Conservation (phyloP, 2,888 invertebrate genomes). For the Auanema freiburgensis region DNA sequence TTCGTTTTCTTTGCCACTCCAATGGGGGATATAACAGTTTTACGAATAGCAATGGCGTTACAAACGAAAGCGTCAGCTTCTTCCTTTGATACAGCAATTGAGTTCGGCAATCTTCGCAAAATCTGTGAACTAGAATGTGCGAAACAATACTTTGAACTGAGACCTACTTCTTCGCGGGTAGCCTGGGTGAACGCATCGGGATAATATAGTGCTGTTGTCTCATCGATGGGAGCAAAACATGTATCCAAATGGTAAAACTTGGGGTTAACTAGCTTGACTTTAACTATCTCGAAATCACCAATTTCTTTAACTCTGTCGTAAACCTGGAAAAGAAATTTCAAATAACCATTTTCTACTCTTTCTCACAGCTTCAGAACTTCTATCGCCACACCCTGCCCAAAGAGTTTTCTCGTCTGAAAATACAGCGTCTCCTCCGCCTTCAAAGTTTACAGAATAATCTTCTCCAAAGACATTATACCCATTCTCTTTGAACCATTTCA, state of each 20-base stretch:
- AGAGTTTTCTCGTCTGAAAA: conserved; percentile 57
- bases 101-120: conserved; percentile 52
- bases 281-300: conserved; percentile 56
- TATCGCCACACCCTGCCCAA: conserved; percentile 62
- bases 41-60: conserved; percentile 58
- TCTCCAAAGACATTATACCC: conserved; percentile 54
- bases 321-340: conserved; percentile 38
- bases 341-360: background rate
- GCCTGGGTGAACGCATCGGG: conserved; percentile 55
- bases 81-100: conserved; percentile 57
- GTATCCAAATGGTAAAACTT: conserved; percentile 64
- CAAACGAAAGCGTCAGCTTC: conserved; percentile 62
- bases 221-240: conserved; percentile 61
- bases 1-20: conserved; percentile 48
- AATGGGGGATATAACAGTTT: conserved; percentile 61
- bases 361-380: conserved; percentile 51
- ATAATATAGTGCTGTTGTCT: conserved; percentile 56
- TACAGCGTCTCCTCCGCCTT: conserved; percentile 64
- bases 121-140: conserved; percentile 53
- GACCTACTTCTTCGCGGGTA: conserved; percentile 52
- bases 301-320: conserved; percentile 50
- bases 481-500: conserved; percentile 60
- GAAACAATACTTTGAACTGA: too few species aligned
- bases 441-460: conserved; percentile 54
- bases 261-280: conserved; percentile 54